Base-by-base conservation (phyloP, 1,140 invertebrate genomes). In the Zaprionus vittiger region DNA sequence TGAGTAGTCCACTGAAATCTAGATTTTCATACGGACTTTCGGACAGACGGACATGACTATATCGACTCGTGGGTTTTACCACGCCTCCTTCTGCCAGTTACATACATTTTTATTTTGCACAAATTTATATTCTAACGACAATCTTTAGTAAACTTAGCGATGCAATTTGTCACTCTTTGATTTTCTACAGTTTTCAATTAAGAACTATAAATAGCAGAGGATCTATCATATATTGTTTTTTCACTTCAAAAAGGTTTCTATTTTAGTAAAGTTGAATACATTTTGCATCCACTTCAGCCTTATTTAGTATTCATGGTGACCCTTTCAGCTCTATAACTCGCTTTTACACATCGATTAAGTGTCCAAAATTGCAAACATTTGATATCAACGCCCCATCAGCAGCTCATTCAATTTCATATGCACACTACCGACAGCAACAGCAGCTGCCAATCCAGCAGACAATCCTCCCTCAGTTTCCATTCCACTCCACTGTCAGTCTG, bases 291-390 rank as follows among this genome's bases (percentile, higher is more conserved):
- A 12, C 12, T 12, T 52, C 47, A 22, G 12, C 9, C 47, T 24
- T 22, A 52, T 52, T 1, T 20, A 28, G 44, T 41, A 44, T 22
- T 15, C 26, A 47, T 28, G 38, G 3, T 44, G 44, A 49, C 41
- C 44, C 28, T 63, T 49, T 37, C 15, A 47, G 17, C 20, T 37
- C 20, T 11, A 12, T 15, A 17, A 24, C 28, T 20, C n/a, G 61
- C 38, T 28, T 31, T 47, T 9, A 24, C 14, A 20, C 49, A 65
- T 64, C 31, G 47, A 64, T 65, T 65, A 65, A 65, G n/a, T 65
- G 34, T 55, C 31, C 20, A 65, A 65, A 64, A 64, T 65, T 20
- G 15, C 5, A 17, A 49, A 63, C 17, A 62, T 31, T 62, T 37
- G 38, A 47, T 24, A 22, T 64, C 12, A 38, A 55, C 15, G 20